Conservation (phyloP, 2,888 invertebrate genomes). For the Drosophila mercatorum region DNA sequence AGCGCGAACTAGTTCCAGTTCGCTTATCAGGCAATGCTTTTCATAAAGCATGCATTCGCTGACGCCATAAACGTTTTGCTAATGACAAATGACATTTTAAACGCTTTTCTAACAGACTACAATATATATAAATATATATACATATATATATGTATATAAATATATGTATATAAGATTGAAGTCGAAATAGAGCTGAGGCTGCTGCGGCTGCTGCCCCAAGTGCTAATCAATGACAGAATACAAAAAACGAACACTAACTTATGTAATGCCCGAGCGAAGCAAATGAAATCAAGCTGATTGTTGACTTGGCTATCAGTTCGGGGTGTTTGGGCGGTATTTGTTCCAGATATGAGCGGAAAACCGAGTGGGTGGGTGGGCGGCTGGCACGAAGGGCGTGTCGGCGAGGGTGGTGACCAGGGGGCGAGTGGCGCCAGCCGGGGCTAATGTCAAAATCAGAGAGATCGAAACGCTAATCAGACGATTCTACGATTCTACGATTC, state of each 20-base stretch:
- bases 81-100: conserved; percentile 7
- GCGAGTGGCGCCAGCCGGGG: conserved; percentile 28
- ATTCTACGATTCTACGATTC: conserved; percentile 24
- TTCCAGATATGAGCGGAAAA: conserved; percentile 25
- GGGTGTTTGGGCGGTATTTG: conserved; percentile 35
- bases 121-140: not conserved
- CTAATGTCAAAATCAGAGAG: conserved; percentile 29
- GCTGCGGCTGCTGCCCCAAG: conserved; percentile 35
- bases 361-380: not conserved
- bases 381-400: not conserved
- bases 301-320: conserved; percentile 53
- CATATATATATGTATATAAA: not conserved
- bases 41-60: conserved; percentile 1
- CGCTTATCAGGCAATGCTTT: conserved; percentile 1
- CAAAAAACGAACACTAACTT: conserved; percentile 34
- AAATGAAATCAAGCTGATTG: conserved; percentile 32
- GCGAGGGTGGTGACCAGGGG: too few species aligned
- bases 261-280: conserved; percentile 40
- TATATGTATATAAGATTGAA: not conserved
- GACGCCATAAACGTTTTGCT: conserved; percentile 7
- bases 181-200: not conserved
- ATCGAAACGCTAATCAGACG: conserved; percentile 65
- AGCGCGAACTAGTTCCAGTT: not conserved
- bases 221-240: conserved; percentile 71
- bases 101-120: not conserved